Conservation (phyloP, 1,140 invertebrate species). For the Trichomalopsis sarcophagae region DNA sequence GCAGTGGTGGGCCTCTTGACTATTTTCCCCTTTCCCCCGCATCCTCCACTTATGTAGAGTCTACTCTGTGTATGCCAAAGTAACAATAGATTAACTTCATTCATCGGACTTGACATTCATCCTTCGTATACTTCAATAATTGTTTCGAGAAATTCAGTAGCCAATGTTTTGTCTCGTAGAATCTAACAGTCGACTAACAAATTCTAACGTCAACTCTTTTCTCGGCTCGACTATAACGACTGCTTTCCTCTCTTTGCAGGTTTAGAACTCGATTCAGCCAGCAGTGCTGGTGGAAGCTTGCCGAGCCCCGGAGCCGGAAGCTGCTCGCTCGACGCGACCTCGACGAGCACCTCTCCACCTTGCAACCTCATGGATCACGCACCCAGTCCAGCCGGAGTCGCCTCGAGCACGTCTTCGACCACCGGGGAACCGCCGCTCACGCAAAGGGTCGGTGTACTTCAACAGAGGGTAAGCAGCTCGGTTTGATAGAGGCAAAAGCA, state of each 20-base stretch:
- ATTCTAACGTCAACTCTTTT: neutral
- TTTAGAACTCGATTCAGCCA: constrained; percentile 84
- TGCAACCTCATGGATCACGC: constrained; percentile 76
- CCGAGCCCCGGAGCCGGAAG: constrained; percentile 83
- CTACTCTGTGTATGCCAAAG: no score
- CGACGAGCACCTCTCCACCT: constrained; percentile 76
- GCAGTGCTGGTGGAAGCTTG: constrained; percentile 82
- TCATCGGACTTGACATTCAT: neutral
- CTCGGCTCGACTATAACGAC: neutral
- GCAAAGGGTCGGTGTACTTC: constrained; percentile 79
- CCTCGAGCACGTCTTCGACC: constrained; percentile 76
- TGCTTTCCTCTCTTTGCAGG: constrained; percentile 60
- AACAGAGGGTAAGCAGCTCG: constrained; percentile 86
- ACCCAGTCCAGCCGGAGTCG: constrained; percentile 79
- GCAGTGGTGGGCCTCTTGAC: constrained; percentile 71
- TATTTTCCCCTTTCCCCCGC: constrained; percentile 33
- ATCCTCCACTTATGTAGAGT: neutral
- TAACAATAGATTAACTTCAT: neutral
- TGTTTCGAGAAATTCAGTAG: neutral
- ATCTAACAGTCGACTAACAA: constrained; percentile 13
- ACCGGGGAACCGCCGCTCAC: constrained; percentile 71
- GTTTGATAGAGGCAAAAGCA: constrained; percentile 71
- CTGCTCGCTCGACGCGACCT: constrained; percentile 80
- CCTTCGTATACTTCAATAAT: neutral
- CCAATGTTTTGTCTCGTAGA: neutral